phyloP scores from a whole-genome alignment of 2,888 invertebrate species.

The Luperina testacea region DNA sequence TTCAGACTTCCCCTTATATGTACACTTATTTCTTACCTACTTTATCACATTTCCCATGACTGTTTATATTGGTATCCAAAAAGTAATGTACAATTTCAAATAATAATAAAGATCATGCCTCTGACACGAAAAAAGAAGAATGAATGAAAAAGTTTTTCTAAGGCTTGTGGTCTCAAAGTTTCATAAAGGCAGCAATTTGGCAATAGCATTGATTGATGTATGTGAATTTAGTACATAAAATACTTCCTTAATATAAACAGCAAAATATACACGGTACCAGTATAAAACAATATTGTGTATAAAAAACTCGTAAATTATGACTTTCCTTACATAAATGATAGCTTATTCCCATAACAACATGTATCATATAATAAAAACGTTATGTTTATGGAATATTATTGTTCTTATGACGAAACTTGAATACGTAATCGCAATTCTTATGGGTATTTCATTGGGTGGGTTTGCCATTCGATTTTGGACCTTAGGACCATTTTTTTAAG shows the following conservation, averaged over 20 bases:
- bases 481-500: constrained; percentile 2
- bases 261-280: constrained; percentile 13
- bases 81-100: not conserved
- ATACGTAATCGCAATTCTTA: constrained; percentile 63
- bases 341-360: constrained; percentile 54
- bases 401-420: constrained; percentile 68
- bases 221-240: constrained; percentile 1
- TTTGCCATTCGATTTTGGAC: constrained; percentile 23
- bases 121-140: not conserved
- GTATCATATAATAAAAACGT: constrained; percentile 65
- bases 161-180: not conserved
- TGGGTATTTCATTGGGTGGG: constrained; percentile 49
- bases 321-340: constrained; percentile 47
- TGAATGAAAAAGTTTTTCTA: not conserved
- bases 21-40: too few relatives aligned
- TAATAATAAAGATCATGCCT: not conserved
- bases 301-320: constrained; percentile 27
- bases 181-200: constrained; percentile 10
- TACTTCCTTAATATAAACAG: not conserved
- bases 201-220: constrained; percentile 25
- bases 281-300: constrained; percentile 37
- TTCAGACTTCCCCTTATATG: too few relatives aligned
- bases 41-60: not conserved
- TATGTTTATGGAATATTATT: constrained; percentile 69
- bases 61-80: not conserved